Conservation (phyloP, 2,888 invertebrate species). For the Lordiphosa fenestrarum region DNA sequence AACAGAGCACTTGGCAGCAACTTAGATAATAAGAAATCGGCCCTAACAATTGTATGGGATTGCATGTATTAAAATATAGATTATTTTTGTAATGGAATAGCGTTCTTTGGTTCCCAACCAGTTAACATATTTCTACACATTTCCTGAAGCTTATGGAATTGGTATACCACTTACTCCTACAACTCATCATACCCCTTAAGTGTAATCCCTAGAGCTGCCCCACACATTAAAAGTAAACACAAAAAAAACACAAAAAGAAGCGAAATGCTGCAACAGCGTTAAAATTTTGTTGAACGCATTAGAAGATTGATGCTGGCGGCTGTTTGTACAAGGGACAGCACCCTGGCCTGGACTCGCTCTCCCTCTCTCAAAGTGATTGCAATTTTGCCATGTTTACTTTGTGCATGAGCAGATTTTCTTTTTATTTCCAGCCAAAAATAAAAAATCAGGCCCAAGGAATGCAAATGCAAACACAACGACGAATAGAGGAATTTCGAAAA, state of each 20-base stretch:
- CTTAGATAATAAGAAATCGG: too few relatives aligned
- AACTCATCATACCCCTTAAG: not conserved
- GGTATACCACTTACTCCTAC: too few relatives aligned
- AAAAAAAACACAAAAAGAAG: not conserved
- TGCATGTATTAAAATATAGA: too few relatives aligned
- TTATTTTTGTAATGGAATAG: too few relatives aligned
- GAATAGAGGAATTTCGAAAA: slow-evolving; percentile 9
- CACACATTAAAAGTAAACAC: not conserved
- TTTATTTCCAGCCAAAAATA: slow-evolving; percentile 26
- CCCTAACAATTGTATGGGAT: too few relatives aligned
- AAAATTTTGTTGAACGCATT: slow-evolving; percentile 69
- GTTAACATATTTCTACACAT: too few relatives aligned
- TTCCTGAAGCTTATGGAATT: too few relatives aligned
- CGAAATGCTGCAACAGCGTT: slow-evolving; percentile 24
- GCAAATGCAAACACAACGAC: slow-evolving; percentile 50
- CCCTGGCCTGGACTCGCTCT: slow-evolving; percentile 1
- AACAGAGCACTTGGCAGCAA: too few relatives aligned
- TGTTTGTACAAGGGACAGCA: slow-evolving; percentile 45
- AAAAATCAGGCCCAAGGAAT: slow-evolving; percentile 36
- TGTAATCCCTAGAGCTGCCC: slow-evolving; percentile 7
- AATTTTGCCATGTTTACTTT: slow-evolving; percentile 68
- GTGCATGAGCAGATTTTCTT: slow-evolving; percentile 61
- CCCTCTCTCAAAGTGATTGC: slow-evolving; percentile 57
- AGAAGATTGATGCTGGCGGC: slow-evolving; percentile 73
- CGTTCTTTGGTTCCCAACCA: too few relatives aligned